Percentiles rank a stretch among this genome's conserved stretches.
These are phyloP conservation scores for Trachurus trachurus DNA, from an alignment of 2,797 vertebrate species.

Conservation along the genomic window DNA sequence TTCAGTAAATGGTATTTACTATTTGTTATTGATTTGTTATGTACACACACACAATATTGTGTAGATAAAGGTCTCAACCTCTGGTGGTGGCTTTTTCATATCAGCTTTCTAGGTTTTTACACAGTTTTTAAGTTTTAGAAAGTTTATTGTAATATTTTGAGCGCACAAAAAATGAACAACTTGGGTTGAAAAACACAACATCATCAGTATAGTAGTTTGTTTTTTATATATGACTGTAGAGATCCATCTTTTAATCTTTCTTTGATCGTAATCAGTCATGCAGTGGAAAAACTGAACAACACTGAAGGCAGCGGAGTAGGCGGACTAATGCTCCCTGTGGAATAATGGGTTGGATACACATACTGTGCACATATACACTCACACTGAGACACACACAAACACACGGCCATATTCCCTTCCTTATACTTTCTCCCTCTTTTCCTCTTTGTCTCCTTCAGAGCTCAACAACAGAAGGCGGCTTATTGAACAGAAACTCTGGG, in stretches of 20 bases:
- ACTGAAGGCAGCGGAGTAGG: constrained; percentile 63
- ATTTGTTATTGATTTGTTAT: too few species aligned
- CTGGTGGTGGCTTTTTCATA: too few species aligned
- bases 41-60: too few species aligned
- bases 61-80: too few species aligned
- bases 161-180: not conserved
- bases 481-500: constrained; percentile 73
- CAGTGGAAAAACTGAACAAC: constrained; percentile 52
- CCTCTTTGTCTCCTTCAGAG: constrained; percentile 46
- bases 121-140: too few species aligned
- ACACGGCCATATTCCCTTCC: constrained; percentile 20
- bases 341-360: constrained; percentile 59
- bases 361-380: not conserved
- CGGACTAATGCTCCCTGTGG: constrained; percentile 66
- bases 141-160: constrained; percentile 29
- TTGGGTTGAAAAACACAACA: constrained; percentile 28
- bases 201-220: constrained; percentile 31
- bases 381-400: constrained; percentile 13
- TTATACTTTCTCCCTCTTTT: constrained; percentile 21
- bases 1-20: too few species aligned
- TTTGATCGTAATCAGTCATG: constrained; percentile 71
- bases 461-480: constrained; percentile 65
- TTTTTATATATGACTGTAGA: constrained; percentile 34
- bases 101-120: too few species aligned
- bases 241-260: constrained; percentile 60